Evolutionary conservation across 1,140 invertebrate species (phyloP), one percentile per base, ranked within the genome.

Genomic region (Laupala kohalensis): DNA sequence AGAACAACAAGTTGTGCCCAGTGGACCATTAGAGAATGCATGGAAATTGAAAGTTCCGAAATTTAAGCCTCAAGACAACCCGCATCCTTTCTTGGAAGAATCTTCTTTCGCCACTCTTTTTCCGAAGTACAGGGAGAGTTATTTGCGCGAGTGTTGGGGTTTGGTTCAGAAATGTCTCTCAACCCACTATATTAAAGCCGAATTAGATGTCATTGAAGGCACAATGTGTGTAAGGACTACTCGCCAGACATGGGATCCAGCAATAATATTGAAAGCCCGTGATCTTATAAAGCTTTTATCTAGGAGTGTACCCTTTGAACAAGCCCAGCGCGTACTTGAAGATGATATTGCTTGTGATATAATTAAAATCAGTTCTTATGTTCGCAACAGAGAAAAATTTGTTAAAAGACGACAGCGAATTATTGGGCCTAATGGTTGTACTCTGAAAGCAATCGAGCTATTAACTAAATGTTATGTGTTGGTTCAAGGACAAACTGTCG

Each of bases 401-500:
- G 87, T 98, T 0, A 98, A 98, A 81, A 86, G 98, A 75, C 83
- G 98, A 30, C 95, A 98, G 78, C 84, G 98, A 68, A 80, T 99
- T 0, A 95, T 99, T 78, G 98, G 98, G 0, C 94, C 96, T 0
- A 96, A 97, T 81, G 97, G 97, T 15, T 95, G 95, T 19, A 99
- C 96, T 0, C 83, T 99, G 0, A 99, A 99, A 81, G 97, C 97
- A 0, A 95, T 99, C 72, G 97, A 99, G 83, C 78, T 99, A 19
- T 81, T 99, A n/a, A 99, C 97, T 2, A 91, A 95, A 78, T 99
- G 97, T 80, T 99, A 99, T 83, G 90, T 99, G 0, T 82, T 97
- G 24, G 95, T 99, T 4, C 96, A 99, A 82, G 98, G 98, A 3
- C 94, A 96, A 77, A 99, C 98, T n/a, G 98, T 99, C 0, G 87